Percentiles rank a stretch among this genome's conserved stretches.
Evolutionary conservation across 2,888 invertebrate species (phyloP).

Genomic region (Leptinotarsa peninsularis): DNA sequence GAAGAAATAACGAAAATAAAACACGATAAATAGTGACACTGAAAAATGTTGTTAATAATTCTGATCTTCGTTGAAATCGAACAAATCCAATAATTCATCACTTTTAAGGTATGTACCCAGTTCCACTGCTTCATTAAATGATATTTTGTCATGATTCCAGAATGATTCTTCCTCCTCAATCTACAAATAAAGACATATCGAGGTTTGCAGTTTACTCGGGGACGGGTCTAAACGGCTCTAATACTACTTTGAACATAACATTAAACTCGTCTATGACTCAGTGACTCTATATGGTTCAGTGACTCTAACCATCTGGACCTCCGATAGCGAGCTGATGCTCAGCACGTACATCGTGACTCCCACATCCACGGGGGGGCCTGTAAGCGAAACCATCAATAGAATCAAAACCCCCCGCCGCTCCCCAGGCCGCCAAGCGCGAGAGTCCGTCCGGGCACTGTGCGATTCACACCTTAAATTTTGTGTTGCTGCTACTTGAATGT

Average conservation of each 20-base stretch:
- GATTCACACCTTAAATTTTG: constrained; percentile 28
- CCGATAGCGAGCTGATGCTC: constrained; percentile 98
- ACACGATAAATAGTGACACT: too few relatives aligned
- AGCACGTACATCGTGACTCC: constrained; percentile 98
- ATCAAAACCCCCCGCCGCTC: constrained; percentile 15
- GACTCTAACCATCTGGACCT: constrained; percentile 89
- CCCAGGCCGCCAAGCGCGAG: constrained; percentile 64
- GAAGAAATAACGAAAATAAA: too few relatives aligned
- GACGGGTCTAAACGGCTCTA: constrained; percentile 53
- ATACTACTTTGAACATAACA: constrained; percentile 45
- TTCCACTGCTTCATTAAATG: too few relatives aligned
- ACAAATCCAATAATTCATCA: too few relatives aligned
- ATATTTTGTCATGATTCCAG: not conserved
- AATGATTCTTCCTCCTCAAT: not conserved
- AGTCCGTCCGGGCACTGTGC: constrained; percentile 62
- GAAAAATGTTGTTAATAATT: too few relatives aligned
- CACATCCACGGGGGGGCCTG: constrained; percentile 97
- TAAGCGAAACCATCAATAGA: constrained; percentile 68
- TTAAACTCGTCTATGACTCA: constrained; percentile 40
- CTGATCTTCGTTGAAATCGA: too few relatives aligned
- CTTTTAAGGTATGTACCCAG: too few relatives aligned
- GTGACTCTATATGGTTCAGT: constrained; percentile 16
- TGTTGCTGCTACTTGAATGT: not conserved
- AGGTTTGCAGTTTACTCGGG: constrained; percentile 45
- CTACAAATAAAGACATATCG: constrained; percentile 19